These are phyloP conservation scores for Cepaea nemoralis DNA, from an alignment of 1,140 invertebrate genomes.

Conservation along the genomic window DNA sequence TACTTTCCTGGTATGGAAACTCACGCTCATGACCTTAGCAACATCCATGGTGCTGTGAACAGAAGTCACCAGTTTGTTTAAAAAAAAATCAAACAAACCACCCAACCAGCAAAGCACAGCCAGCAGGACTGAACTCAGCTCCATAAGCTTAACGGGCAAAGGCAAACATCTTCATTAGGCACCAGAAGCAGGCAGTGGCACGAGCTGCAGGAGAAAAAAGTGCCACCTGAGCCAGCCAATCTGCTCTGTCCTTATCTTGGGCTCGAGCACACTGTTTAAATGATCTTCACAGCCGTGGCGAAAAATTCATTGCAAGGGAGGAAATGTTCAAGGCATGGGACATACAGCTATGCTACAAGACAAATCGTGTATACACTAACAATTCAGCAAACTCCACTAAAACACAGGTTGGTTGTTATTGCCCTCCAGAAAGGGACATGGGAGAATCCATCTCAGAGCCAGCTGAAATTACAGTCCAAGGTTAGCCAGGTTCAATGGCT, in stretches of 20 bases:
- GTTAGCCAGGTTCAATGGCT: neutral
- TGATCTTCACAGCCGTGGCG: neutral
- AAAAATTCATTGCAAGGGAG: neutral
- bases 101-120: neutral
- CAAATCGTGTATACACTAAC: neutral
- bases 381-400: neutral
- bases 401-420: neutral
- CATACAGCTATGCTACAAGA: conserved; percentile 5
- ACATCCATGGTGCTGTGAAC: neutral
- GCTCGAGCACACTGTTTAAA: neutral
- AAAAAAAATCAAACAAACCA: neutral
- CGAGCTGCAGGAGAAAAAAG: neutral
- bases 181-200: neutral
- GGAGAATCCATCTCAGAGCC: conserved; percentile 9
- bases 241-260: neutral
- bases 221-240: neutral
- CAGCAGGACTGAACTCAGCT: neutral
- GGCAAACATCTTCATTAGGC: neutral
- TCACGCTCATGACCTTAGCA: neutral
- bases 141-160: neutral
- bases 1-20: neutral
- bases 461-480: conserved; percentile 8
- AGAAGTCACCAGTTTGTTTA: neutral
- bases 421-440: neutral
- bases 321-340: neutral